Evolutionary conservation across 2,113 vertebrate genomes (phyloP), one percentile per base, ranked within the genome.

Genomic region (Peromyscus polionotus): DNA sequence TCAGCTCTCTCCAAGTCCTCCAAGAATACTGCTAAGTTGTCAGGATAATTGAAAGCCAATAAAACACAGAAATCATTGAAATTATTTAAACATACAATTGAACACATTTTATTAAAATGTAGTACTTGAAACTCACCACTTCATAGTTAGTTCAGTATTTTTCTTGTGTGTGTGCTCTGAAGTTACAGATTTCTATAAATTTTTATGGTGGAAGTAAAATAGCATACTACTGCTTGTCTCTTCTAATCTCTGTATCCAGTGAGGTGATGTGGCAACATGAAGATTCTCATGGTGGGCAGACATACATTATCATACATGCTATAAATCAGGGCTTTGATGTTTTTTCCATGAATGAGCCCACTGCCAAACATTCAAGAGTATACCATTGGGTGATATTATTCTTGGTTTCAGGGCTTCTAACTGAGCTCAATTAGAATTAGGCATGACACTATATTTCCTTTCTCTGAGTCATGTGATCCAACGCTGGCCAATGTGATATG

Each of bases 1-100:
- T 51, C 45, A 54, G 14, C 28, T 84, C 68, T 93, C 75, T 59
- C 17, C 3, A 73, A 79, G 22, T 97, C 28, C 28, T 39, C 20
- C 39, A 33, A 84, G 31, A 76, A 59, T 33, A 92, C 1, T 93
- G 33, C 36, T 87, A 65, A 83, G 36, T 88, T 90, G 95, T 86
- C 14, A 92, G 79, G 26, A 93, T 91, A 51, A 90, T 31, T 87
- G 67, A 79, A 36, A 90, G 20, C 36, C 26, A 54, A 22, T 51
- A 77, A 96, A 48, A 67, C 28, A 67, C 89, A 87, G 73, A 97
- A 76, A 90, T 59, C 72, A 73, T 59, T 39, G 61, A 97, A 92
- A 63, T 70, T 61, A 42, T 75, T 73, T 92, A 33, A 95, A 67
- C 36, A 20, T 91, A 33, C 2, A 75, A 80, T 39, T 81, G 75